A percentile compares a stretch with the other conserved stretches of the same genome.
Evolutionary conservation across 2,113 vertebrate genomes (phyloP).

Genomic region (Microcebus lehilahytsara): DNA sequence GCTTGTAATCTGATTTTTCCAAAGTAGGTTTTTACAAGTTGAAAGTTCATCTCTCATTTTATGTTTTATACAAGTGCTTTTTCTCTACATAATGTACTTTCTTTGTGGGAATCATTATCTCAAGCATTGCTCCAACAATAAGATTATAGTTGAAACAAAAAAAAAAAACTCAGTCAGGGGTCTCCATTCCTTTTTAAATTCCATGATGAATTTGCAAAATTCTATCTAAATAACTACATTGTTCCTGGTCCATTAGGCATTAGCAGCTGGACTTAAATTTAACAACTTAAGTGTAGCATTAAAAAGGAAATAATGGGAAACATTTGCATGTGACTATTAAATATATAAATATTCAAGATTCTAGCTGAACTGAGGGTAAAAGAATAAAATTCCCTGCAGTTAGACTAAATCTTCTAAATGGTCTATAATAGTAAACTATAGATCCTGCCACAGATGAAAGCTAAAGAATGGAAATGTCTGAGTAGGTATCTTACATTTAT

Average conservation of each 20-base stretch:
- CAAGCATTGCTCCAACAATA: background rate
- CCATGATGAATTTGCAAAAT: conserved; percentile 19
- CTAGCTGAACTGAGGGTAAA: conserved; percentile 25
- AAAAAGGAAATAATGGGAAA: background rate
- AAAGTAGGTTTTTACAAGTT: background rate
- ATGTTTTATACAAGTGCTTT: background rate
- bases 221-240: background rate
- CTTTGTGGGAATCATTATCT: conserved; percentile 5
- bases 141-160: background rate
- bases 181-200: conserved; percentile 22
- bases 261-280: background rate
- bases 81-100: background rate
- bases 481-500: background rate
- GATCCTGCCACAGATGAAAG: background rate
- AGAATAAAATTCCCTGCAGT: background rate
- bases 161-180: background rate
- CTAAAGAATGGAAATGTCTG: background rate
- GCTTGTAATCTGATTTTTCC: conserved; percentile 22
- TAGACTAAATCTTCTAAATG: conserved; percentile 11
- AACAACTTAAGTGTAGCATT: background rate
- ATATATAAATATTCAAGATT: conserved; percentile 22
- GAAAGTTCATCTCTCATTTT: background rate
- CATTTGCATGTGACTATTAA: background rate
- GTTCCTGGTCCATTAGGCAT: background rate
- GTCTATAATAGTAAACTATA: background rate